Evolutionary conservation across 2,888 invertebrate genomes (phyloP), one percentile per base, ranked within the genome.

Genomic region (Bombylius discolor): DNA sequence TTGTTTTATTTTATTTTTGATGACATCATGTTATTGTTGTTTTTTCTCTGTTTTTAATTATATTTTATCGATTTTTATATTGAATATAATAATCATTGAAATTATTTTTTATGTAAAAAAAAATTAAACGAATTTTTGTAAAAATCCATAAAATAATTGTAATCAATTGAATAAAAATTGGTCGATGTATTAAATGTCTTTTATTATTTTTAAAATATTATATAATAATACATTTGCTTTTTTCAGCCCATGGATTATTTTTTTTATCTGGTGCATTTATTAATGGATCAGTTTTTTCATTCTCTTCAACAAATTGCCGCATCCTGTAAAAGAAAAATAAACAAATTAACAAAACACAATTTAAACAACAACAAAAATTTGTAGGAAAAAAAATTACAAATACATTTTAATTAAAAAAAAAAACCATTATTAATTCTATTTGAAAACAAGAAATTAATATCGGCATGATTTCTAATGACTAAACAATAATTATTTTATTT

Each of bases 241-340:
- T 96, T 76, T 96, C 95, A 64, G 95, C 95, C 95, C 96, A 96
- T 61, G 96, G 96, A 78, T 96, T 96, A 78, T 92, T 93, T 79
- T 96, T 95, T 82, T 96, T 96, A 79, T 96, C 96, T 61, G 95
- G 93, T 64, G 96, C 94, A 77, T 95, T 94, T 77, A 96, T 94
- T 69, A 96, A 82, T 51, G 95, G 95, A 76, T 95, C 95, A 72
- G 88, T 89, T 70, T 93, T 94, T 76, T 96, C 94, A 72, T 95
- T 93, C 75, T 93, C 93, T 77, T 95, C 95, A 59, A 96, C 92
- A 77, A 92, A 96, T 69, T 93, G 92, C 68, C 93, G 82, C 87
- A 96, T 88, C 74, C 95, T 96, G 39, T 11, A 5, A 42, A 11
- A 11, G 11, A 42, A 11, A 42, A 36, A 23, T 23, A 23, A 23